phyloP scores from a whole-genome alignment of 1,140 invertebrate genomes.

The Megalonaias nervosa region DNA sequence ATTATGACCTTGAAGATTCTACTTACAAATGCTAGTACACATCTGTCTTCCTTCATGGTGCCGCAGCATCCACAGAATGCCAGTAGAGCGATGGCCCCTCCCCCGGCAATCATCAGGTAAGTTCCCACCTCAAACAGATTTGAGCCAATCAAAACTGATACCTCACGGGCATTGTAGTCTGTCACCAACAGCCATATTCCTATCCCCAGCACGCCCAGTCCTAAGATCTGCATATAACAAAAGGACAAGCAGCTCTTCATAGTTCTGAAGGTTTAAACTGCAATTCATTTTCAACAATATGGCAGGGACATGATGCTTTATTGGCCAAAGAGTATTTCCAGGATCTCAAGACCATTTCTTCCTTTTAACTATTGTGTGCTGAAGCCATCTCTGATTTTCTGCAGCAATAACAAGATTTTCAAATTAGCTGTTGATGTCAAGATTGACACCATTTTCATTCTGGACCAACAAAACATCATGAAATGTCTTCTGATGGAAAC shows the following conservation, averaged over 20 bases:
- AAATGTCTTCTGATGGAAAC: too few species aligned
- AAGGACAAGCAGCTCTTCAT: background rate
- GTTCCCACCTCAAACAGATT: conserved; percentile 65
- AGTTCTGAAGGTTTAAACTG: background rate
- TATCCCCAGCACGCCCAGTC: conserved; percentile 58
- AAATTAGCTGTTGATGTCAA: background rate
- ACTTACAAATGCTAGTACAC: conserved; percentile 68
- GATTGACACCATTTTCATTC: too few species aligned
- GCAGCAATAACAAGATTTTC: background rate
- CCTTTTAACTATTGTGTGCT: background rate
- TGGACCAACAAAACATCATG: too few species aligned
- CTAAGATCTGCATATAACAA: conserved; percentile 53
- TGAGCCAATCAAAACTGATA: conserved; percentile 58
- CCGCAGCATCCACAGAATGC: conserved; percentile 68
- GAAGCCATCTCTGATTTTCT: too few species aligned
- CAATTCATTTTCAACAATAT: background rate
- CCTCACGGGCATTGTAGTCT: conserved; percentile 64
- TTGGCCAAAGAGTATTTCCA: background rate
- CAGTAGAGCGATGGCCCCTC: conserved; percentile 61
- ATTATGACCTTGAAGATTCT: background rate
- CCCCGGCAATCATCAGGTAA: conserved; percentile 64
- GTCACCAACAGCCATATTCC: conserved; percentile 66
- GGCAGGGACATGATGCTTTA: background rate
- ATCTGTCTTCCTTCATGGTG: conserved; percentile 66
- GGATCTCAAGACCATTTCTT: background rate